Conservation (phyloP, 2,888 invertebrate genomes). For the Drosophila diplacantha region DNA sequence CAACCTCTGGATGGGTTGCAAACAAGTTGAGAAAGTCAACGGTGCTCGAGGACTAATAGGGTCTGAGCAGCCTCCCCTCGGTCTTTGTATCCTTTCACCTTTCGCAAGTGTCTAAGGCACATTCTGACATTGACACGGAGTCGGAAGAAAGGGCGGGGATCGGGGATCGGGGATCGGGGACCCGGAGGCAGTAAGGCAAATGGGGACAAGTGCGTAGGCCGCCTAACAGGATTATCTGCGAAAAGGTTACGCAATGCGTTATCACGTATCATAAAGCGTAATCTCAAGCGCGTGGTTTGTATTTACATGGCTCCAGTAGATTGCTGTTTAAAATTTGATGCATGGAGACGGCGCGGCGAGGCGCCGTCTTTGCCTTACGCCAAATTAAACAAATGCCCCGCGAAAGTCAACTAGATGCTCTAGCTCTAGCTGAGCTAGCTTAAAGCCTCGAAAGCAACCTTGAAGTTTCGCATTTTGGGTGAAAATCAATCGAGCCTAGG, state of each 20-base stretch:
- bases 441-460: slow-evolving; percentile 47
- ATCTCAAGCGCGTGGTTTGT: slow-evolving; percentile 68
- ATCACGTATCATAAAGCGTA: slow-evolving; percentile 74
- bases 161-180: not conserved
- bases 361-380: slow-evolving; percentile 40
- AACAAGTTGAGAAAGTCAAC: slow-evolving; percentile 42
- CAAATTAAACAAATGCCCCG: slow-evolving; percentile 56
- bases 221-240: slow-evolving; percentile 71
- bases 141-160: slow-evolving; percentile 8
- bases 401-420: slow-evolving; percentile 43
- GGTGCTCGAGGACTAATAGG: slow-evolving; percentile 23
- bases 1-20: slow-evolving; percentile 16
- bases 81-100: slow-evolving; percentile 26
- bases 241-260: slow-evolving; percentile 74
- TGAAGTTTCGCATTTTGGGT: slow-evolving; percentile 31
- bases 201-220: slow-evolving; percentile 39
- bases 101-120: slow-evolving; percentile 45
- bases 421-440: slow-evolving; percentile 26
- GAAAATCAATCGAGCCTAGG: slow-evolving; percentile 66
- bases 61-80: slow-evolving; percentile 28
- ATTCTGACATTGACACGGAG: slow-evolving; percentile 46
- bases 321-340: slow-evolving; percentile 73
- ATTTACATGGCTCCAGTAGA: slow-evolving; percentile 62
- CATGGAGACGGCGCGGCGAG: slow-evolving; percentile 36
- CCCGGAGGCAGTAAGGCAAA: slow-evolving; percentile 4